phyloP scores from a whole-genome alignment of 53 echinoderm and acorn worm genomes.

The Astropecten irregularis region DNA sequence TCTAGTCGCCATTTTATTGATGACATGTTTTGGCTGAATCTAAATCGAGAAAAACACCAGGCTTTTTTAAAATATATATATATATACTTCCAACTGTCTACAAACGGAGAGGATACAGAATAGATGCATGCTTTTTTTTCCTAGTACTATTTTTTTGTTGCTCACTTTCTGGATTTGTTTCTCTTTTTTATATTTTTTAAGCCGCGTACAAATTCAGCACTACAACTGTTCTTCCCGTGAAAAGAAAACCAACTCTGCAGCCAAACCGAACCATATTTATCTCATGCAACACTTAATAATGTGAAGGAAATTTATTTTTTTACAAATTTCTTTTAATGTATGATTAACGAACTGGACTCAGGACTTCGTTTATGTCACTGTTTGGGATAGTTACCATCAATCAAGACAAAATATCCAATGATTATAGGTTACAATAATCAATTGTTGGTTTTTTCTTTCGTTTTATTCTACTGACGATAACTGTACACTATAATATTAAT shows the following conservation, averaged over 20 bases:
- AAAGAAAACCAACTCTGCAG: conserved; percentile 41
- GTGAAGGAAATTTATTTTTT: conserved; percentile 25
- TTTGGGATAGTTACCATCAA: conserved; percentile 10
- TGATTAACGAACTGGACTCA: conserved; percentile 16
- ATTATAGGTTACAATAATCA: conserved; percentile 34
- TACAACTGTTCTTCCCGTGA: conserved; percentile 32
- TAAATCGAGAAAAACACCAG: not conserved
- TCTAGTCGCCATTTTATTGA: conserved; percentile 1
- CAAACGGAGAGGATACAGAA: conserved; percentile 40
- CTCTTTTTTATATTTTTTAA: not conserved
- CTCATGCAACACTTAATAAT: conserved; percentile 54
- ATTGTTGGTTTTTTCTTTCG: conserved; percentile 4
- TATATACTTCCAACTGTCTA: conserved; percentile 13
- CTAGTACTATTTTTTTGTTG: conserved; percentile 49
- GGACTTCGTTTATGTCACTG: not conserved
- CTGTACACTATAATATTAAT: conserved; percentile 42
- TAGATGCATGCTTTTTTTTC: conserved; percentile 45
- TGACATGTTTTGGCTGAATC: not conserved
- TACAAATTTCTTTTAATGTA: conserved; percentile 45
- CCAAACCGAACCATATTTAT: conserved; percentile 32
- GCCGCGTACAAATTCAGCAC: conserved; percentile 50
- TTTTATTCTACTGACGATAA: conserved; percentile 36
- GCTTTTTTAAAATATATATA: too few relatives aligned
- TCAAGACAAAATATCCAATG: conserved; percentile 42
- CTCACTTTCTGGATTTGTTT: conserved; percentile 6